Conservation (phyloP, 2,113 vertebrate species). For the Phoxinus phoxinus region DNA sequence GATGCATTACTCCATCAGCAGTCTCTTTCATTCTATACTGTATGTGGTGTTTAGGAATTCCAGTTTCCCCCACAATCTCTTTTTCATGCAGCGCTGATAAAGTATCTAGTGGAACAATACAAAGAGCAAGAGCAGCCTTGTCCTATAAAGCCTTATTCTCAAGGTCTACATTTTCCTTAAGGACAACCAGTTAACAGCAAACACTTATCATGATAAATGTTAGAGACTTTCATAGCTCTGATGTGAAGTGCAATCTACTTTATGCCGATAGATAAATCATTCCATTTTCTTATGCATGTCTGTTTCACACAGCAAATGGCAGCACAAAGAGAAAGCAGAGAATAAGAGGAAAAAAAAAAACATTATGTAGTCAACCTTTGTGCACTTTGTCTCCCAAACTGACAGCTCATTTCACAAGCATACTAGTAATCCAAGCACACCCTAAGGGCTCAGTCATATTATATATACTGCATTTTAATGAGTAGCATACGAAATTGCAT, state of each 20-base stretch:
- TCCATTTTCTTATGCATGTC: not conserved
- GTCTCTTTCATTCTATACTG: not conserved
- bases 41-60: conserved; percentile 10
- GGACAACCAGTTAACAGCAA: not conserved
- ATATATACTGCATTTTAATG: conserved; percentile 1
- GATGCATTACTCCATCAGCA: not conserved
- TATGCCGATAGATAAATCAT: conserved; percentile 25
- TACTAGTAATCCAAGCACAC: conserved; percentile 20
- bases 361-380: conserved; percentile 23
- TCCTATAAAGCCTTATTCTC: conserved; percentile 10
- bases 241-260: conserved; percentile 29
- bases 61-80: not conserved
- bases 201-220: conserved; percentile 27
- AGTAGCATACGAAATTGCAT: not conserved
- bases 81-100: not conserved
- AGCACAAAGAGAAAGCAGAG: not conserved
- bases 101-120: not conserved
- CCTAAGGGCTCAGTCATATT: conserved; percentile 2
- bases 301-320: not conserved
- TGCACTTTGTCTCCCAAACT: conserved; percentile 10
- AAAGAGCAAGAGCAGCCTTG: conserved; percentile 8
- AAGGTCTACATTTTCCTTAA: conserved; percentile 49
- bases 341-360: conserved; percentile 21
- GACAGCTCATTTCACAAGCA: conserved; percentile 23
- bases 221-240: not conserved